A percentile compares a stretch with the other conserved stretches of the same genome.
Evolutionary conservation across 2,888 invertebrate species (phyloP).

Genomic region (Ischnus inquisitorius): DNA sequence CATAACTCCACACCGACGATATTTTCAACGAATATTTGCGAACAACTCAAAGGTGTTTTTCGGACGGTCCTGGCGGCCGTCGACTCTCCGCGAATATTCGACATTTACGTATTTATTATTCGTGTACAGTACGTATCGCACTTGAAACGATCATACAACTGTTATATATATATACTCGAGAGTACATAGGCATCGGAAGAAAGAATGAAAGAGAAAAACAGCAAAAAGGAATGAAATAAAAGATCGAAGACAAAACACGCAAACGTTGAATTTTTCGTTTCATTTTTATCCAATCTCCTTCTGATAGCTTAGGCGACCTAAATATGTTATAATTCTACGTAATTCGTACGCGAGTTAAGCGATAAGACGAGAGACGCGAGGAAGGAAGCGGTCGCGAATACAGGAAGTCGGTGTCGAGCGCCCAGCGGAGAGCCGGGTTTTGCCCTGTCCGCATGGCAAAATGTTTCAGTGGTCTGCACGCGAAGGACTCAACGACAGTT

Average conservation of each 20-base stretch:
- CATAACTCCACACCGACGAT: constrained; percentile 48
- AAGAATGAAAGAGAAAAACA: background rate
- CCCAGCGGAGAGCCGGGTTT: constrained; percentile 15
- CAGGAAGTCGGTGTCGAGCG: constrained; percentile 44
- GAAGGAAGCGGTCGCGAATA: constrained; percentile 54
- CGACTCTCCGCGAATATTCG: constrained; percentile 39
- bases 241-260: background rate
- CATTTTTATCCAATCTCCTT: background rate
- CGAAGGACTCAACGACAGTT: background rate
- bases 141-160: constrained; percentile 44
- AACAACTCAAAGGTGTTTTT: constrained; percentile 21
- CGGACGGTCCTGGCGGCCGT: constrained; percentile 31
- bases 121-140: constrained; percentile 69
- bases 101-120: constrained; percentile 78
- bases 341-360: background rate
- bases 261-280: background rate
- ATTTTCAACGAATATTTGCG: constrained; percentile 54
- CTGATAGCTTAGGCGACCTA: background rate
- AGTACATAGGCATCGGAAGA: constrained; percentile 14
- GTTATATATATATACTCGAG: constrained; percentile 36
- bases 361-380: constrained; percentile 49
- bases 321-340: constrained; percentile 17
- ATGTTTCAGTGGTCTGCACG: background rate
- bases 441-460: constrained; percentile 31
- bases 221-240: constrained; percentile 5